Percentiles rank a stretch among this genome's conserved stretches.
phyloP scores from a whole-genome alignment of 2,113 vertebrate species.

The Chloropsis hardwickii region DNA sequence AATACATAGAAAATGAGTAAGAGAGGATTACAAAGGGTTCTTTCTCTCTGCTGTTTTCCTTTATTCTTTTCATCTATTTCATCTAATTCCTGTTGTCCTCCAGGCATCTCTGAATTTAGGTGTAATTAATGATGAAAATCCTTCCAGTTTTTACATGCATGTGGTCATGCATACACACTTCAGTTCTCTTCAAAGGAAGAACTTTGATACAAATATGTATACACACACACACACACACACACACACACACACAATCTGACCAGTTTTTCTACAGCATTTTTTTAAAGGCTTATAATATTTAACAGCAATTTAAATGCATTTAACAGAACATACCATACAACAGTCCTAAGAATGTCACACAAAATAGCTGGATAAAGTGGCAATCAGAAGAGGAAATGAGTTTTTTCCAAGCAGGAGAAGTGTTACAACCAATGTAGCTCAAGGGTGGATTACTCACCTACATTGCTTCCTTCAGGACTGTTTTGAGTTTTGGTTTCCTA shows the following conservation, averaged over 20 bases:
- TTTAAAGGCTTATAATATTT: not conserved
- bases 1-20: conserved; percentile 18
- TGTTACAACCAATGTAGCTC: conserved; percentile 62
- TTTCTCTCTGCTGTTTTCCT: conserved; percentile 6
- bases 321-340: not conserved
- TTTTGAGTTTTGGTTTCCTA: conserved; percentile 66
- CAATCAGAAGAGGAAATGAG: conserved; percentile 71
- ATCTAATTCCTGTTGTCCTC: conserved; percentile 43
- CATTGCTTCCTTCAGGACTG: conserved; percentile 67
- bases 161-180: conserved; percentile 3
- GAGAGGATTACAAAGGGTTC: conserved; percentile 10
- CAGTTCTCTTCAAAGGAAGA: conserved; percentile 33
- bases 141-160: conserved; percentile 52
- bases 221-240: not conserved
- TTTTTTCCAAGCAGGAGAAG: conserved; percentile 67
- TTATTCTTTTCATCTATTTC: conserved; percentile 46
- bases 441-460: conserved; percentile 72
- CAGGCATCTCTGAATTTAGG: conserved; percentile 45
- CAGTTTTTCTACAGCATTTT: not conserved
- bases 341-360: conserved; percentile 27
- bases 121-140: conserved; percentile 51
- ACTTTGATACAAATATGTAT: not conserved
- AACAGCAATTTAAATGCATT: not conserved
- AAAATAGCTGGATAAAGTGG: conserved; percentile 68
- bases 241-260: not conserved